A percentile compares a stretch with the other conserved stretches of the same genome.
Conservation (phyloP, 2,888 invertebrate genomes). For the Luffia ferchaultella region DNA sequence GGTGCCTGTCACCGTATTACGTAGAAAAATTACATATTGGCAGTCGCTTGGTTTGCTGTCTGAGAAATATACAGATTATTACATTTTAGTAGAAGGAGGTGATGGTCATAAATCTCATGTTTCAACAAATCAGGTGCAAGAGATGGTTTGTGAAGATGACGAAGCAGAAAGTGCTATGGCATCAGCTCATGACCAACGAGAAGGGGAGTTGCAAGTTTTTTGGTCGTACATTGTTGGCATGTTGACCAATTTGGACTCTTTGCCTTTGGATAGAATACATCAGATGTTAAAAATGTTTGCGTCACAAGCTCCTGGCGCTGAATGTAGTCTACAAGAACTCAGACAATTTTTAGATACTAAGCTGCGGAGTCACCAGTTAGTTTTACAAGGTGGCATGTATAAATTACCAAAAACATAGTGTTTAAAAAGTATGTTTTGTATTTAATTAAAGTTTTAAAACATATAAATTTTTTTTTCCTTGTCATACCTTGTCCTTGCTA, state of each 20-base stretch:
- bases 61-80: constrained; percentile 79
- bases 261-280: constrained; percentile 92
- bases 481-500: background rate
- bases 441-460: background rate
- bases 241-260: constrained; percentile 92
- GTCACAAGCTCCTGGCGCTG: constrained; percentile 89
- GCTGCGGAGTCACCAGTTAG: constrained; percentile 88
- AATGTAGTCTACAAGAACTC: constrained; percentile 88
- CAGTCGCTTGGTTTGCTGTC: constrained; percentile 89
- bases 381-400: constrained; percentile 88
- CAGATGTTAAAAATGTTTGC: constrained; percentile 98
- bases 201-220: constrained; percentile 92
- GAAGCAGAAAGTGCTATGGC: constrained; percentile 95
- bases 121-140: constrained; percentile 59
- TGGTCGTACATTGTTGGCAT: constrained; percentile 98
- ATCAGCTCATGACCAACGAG: constrained; percentile 91
- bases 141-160: constrained; percentile 85
- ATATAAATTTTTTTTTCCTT: background rate
- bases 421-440: constrained; percentile 4
- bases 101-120: constrained; percentile 64
- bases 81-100: constrained; percentile 72
- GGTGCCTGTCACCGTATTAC: constrained; percentile 84
- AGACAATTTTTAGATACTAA: constrained; percentile 91
- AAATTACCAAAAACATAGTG: constrained; percentile 77
- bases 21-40: constrained; percentile 93